Evolutionary conservation across 2,113 vertebrate genomes (phyloP).

Genomic region (Stegostoma tigrinum): DNA sequence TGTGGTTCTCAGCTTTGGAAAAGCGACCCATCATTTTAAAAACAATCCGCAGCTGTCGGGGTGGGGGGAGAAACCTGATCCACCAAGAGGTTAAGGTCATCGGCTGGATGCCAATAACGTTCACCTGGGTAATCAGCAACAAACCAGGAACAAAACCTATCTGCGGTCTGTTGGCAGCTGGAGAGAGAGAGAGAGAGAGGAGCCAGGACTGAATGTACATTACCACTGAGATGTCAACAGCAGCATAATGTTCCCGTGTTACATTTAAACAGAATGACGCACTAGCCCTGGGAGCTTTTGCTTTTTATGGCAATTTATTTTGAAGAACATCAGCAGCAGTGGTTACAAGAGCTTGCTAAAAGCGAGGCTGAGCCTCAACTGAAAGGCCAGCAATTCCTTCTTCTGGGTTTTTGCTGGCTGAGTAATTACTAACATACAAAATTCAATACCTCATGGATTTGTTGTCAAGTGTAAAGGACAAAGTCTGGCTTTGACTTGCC

Average conservation of each 20-base stretch:
- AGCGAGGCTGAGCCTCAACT: background rate
- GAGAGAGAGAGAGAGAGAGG: background rate
- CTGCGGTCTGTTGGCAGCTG: background rate
- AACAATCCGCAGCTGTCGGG: background rate
- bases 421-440: slow-evolving; percentile 20
- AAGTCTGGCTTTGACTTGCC: background rate
- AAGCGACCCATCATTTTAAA: background rate
- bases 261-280: slow-evolving; percentile 21
- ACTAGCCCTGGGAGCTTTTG: background rate
- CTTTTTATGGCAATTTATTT: slow-evolving; percentile 26
- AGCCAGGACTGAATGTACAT: slow-evolving; percentile 21
- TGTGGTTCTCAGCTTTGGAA: background rate
- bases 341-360: background rate
- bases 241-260: slow-evolving; percentile 15
- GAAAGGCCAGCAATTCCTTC: background rate
- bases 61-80: background rate
- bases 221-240: slow-evolving; percentile 8
- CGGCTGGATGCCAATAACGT: background rate
- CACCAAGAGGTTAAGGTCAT: background rate
- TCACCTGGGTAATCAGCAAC: background rate
- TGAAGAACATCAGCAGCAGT: background rate
- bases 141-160: background rate
- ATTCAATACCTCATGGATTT: slow-evolving; percentile 25
- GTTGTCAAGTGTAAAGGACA: slow-evolving; percentile 30
- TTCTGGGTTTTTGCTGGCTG: background rate